phyloP scores from a whole-genome alignment of 2,888 invertebrate species.

The Nomada goodeniana region DNA sequence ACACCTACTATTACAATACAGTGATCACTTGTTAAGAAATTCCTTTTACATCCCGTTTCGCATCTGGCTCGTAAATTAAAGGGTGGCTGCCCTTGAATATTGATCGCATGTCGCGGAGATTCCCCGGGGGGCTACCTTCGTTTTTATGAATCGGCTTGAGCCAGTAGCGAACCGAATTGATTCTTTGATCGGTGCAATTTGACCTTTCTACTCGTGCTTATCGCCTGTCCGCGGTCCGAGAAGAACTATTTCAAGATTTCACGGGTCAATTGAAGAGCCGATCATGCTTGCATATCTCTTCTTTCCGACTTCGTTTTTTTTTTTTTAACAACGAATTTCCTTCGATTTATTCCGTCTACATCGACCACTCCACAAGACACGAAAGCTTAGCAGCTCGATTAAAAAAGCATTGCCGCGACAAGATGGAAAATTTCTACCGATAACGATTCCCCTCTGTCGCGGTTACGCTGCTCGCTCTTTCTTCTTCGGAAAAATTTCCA shows the following conservation, averaged over 20 bases:
- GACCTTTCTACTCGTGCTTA: conserved; percentile 62
- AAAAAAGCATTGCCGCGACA: neutral
- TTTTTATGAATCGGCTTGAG: conserved; percentile 32
- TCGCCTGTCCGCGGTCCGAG: conserved; percentile 51
- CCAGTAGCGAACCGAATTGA: conserved; percentile 55
- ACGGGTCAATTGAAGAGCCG: conserved; percentile 64
- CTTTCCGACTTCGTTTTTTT: conserved; percentile 3
- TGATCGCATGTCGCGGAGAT: neutral
- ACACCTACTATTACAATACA: too few species aligned
- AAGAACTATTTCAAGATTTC: conserved; percentile 69
- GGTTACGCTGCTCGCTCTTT: neutral
- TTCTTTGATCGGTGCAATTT: conserved; percentile 57
- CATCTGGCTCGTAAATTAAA: neutral
- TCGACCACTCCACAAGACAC: neutral
- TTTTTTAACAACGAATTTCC: conserved; percentile 8
- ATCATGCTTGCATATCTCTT: conserved; percentile 50
- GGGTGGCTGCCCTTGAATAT: neutral
- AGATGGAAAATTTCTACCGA: conserved; percentile 40
- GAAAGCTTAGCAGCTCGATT: neutral
- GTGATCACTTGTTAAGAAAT: too few species aligned
- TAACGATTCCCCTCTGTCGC: neutral
- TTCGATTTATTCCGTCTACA: conserved; percentile 21
- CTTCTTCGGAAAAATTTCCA: too few species aligned
- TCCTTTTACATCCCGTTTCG: too few species aligned
- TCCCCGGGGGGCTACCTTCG: neutral